phyloP scores from a whole-genome alignment of 2,797 vertebrate genomes.

The Gambelia wislizenii region DNA sequence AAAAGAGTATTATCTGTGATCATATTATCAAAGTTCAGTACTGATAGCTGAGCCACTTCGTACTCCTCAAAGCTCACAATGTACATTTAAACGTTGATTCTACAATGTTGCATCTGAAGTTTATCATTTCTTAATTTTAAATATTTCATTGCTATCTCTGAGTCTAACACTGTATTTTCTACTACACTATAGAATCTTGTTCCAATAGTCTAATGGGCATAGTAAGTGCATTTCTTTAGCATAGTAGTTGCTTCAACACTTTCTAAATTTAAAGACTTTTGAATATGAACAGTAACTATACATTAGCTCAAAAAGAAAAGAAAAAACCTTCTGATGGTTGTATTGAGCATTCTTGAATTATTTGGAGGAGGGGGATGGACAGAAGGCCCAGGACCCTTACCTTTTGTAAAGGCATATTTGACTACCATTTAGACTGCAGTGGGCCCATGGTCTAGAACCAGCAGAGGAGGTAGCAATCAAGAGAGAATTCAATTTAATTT shows the following conservation, averaged over 20 bases:
- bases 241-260: constrained; percentile 10
- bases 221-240: constrained; percentile 1
- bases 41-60: not conserved
- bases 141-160: not conserved
- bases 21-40: not conserved
- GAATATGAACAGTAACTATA: constrained; percentile 5
- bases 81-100: not conserved
- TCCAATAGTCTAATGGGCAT: not conserved
- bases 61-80: not conserved
- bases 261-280: constrained; percentile 11
- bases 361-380: not conserved
- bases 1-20: not conserved
- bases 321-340: not conserved
- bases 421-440: not conserved
- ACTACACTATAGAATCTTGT: not conserved
- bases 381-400: not conserved
- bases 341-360: not conserved
- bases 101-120: not conserved
- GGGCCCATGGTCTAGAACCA: not conserved
- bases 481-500: too few species aligned
- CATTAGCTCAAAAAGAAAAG: not conserved
- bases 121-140: constrained; percentile 14
- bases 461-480: not conserved
- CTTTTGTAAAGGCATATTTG: not conserved
- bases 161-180: not conserved